Conservation (phyloP, 2,888 invertebrate species). For the Zonitis immaculata region DNA sequence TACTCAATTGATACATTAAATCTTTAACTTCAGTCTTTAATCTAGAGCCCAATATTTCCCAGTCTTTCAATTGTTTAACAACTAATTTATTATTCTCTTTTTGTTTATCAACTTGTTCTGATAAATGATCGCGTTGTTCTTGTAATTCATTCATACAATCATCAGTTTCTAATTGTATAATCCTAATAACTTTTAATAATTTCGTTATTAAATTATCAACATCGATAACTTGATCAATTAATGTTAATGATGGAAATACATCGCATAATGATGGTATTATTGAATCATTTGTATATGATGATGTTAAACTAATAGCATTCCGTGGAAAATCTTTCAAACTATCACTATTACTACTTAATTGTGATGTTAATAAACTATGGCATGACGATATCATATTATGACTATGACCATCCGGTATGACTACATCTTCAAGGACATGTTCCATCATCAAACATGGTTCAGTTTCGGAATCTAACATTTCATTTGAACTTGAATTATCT, state of each 20-base stretch:
- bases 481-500: slow-evolving; percentile 71
- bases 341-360: slow-evolving; percentile 52
- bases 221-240: slow-evolving; percentile 69
- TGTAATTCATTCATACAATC: slow-evolving; percentile 62
- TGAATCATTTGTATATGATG: slow-evolving; percentile 37
- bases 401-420: slow-evolving; percentile 61
- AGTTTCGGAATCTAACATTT: slow-evolving; percentile 76
- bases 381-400: slow-evolving; percentile 63
- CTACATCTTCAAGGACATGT: slow-evolving; percentile 64
- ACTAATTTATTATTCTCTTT: slow-evolving; percentile 45
- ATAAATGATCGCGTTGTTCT: slow-evolving; percentile 55
- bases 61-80: slow-evolving; percentile 51
- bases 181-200: slow-evolving; percentile 65
- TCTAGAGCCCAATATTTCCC: slow-evolving; percentile 53
- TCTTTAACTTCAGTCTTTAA: slow-evolving; percentile 55
- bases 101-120: slow-evolving; percentile 44
- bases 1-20: slow-evolving; percentile 51
- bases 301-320: slow-evolving; percentile 46
- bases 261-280: slow-evolving; percentile 42
- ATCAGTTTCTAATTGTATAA: slow-evolving; percentile 67
- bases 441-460: slow-evolving; percentile 80
- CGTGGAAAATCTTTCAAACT: slow-evolving; percentile 70
- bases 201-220: slow-evolving; percentile 72
- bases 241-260: slow-evolving; percentile 55
- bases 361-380: slow-evolving; percentile 51